Evolutionary conservation across 2,888 invertebrate genomes (phyloP), one percentile per base, ranked within the genome.

Genomic region (Dione juno): DNA sequence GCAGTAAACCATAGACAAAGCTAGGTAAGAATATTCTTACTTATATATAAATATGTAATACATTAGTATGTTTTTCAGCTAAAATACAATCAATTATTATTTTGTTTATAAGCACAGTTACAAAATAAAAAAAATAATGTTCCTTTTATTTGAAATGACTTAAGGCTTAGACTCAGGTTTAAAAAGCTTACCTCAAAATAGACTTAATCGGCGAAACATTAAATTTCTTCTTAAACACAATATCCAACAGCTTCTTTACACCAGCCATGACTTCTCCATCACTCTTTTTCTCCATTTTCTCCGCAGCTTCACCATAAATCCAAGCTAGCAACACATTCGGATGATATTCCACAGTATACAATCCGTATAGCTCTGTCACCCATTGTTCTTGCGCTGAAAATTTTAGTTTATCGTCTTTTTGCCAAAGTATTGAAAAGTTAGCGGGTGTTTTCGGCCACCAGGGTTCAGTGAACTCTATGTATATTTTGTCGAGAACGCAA

Each of bases 401-500:
- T 66, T 92, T 85, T 0, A 81, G 81, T 74, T 92, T 94, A 71
- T 94, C 94, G 73, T 93, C 87, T 1, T 94, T 88, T 0, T 87
- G 85, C 95, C 95, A 95, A 3, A 95, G 79, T 1, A 95, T 84
- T 40, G 89, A 87, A 77, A 95, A 93, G 57, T 92, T 93, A 13
- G 88, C 85, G 1, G 88, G 85, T 0, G 80, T 76, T 64, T 86
- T 83, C 0, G 88, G 93, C 96, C 96, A 96, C 95, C 96, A 96
- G 0, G 93, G 91, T 50, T 91, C 83, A 1, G 94, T 92, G 82
- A 96, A 97, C 80, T 95, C 94, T 2, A 96, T 87, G 82, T 95
- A 96, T 72, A 96, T 94, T 89, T 96, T 97, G 80, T 96, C 94
- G 1, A 96, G 93, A 13, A 94, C 90, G 35, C 96, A 95, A 76